Evolutionary conservation across 1,140 invertebrate genomes (phyloP), one percentile per base, ranked within the genome.

Genomic region (Leptopilina clavipes): DNA sequence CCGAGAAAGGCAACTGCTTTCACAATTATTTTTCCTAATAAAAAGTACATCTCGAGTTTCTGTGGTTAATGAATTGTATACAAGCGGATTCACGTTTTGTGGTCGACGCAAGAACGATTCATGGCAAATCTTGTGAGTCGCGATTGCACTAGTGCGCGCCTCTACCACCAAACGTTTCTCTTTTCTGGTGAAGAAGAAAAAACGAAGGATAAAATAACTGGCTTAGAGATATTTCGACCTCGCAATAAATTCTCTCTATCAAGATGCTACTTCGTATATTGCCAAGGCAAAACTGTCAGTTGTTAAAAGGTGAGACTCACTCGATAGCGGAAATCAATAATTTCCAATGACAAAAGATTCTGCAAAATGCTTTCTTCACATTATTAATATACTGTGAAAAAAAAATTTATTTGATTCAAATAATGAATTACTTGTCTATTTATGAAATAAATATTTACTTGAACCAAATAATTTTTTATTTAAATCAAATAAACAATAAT

Each of bases 221-320:
- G 56, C 56, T 59, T 59, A 59, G 19, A 59, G 73, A 78, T 54
- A 78, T 75, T 73, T 72, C 75, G 77, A 81, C 75, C 77, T 79
- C 77, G 80, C 75, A 79, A 81, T 81, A 81, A 81, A 81, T 81
- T 71, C 56, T 72, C 74, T 81, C 77, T 81, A 81, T 81, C 80
- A 81, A 81, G 80, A 81, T 81, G 80, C 59, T 65, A 65, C 59
- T 65, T 19, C 59, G 11, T 65, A n/a, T n/a, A 65, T 37, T 11
- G 10, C 25, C 25, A 22, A 40, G 7, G 22, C 0, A 11, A 11
- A 65, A 65, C 59, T 65, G 59, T 31, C 22, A 65, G 56, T 59
- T 59, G 54, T 18, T 11, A 59, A 59, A n/a, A 59, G 56, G 56
- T 25, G 56, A 65, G 59, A 65, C 31, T 65, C 31, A 22, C 59